phyloP scores from a whole-genome alignment of 30 jellyfish, hydroid and myxozoan species.

The Aurelia aurita region DNA sequence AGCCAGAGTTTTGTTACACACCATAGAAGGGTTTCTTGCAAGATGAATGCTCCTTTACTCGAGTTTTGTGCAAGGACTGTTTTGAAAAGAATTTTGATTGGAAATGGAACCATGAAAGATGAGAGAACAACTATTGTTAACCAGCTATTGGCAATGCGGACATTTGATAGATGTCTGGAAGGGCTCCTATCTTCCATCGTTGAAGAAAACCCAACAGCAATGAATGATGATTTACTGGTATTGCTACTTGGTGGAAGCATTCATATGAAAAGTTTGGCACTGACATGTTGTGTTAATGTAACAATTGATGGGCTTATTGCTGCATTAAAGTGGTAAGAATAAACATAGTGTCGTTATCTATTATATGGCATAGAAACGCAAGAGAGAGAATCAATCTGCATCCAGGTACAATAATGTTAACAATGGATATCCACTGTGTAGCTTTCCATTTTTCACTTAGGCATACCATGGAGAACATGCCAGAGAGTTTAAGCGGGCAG shows the following conservation, averaged over 20 bases:
- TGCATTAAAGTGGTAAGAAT: slow-evolving; percentile 31
- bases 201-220: slow-evolving; percentile 14
- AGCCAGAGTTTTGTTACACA: no score
- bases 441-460: no score
- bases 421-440: no score
- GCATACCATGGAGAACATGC: no score
- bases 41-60: slow-evolving; percentile 16
- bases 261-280: slow-evolving; percentile 38
- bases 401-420: no score
- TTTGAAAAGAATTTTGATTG: slow-evolving; percentile 5
- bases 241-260: slow-evolving; percentile 47
- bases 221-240: slow-evolving; percentile 33
- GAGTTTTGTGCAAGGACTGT: slow-evolving; percentile 28
- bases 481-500: no score
- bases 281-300: slow-evolving; percentile 48
- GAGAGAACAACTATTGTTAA: not conserved
- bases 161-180: slow-evolving; percentile 11
- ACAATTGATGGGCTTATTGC: slow-evolving; percentile 52
- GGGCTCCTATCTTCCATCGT: slow-evolving; percentile 21
- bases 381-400: no score
- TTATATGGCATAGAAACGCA: no score
- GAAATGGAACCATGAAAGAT: not conserved
- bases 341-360: no score
- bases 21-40: not conserved
- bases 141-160: slow-evolving; percentile 4